phyloP scores from a whole-genome alignment of 92 coral and sea anemone genomes.

The Palythoa grandis region DNA sequence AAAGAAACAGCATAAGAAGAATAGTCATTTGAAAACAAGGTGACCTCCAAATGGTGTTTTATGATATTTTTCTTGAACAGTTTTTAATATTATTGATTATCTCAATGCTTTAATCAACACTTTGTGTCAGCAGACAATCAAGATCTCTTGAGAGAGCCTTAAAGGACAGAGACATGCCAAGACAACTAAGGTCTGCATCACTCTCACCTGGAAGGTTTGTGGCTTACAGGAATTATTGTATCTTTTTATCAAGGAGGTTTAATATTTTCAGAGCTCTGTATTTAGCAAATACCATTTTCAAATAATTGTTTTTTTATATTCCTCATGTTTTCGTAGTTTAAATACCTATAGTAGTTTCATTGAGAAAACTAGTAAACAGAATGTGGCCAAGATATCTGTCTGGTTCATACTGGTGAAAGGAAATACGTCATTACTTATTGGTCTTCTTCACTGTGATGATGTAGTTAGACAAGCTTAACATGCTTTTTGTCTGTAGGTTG shows the following conservation, averaged over 20 bases:
- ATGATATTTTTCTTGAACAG: background rate
- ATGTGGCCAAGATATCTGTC: no score
- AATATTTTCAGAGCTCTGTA: background rate
- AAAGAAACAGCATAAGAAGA: conserved; percentile 25
- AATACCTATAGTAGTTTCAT: no score
- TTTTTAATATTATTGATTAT: background rate
- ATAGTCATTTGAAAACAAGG: background rate
- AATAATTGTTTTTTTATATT: no score
- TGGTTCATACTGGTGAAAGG: background rate
- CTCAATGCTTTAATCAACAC: background rate
- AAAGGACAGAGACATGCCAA: conserved; percentile 85
- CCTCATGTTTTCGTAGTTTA: no score
- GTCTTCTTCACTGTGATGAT: no score
- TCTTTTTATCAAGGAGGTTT: background rate
- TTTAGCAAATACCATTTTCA: background rate
- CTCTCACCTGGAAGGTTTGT: conserved; percentile 81
- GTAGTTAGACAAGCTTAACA: no score
- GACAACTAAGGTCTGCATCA: conserved; percentile 68
- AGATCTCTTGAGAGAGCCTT: conserved; percentile 85
- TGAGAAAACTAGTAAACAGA: no score
- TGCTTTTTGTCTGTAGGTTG: no score
- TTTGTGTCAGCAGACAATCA: conserved; percentile 59
- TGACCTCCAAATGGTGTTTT: background rate
- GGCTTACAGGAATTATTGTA: background rate
- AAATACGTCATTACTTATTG: background rate